Percentiles rank a stretch among this genome's conserved stretches.
phyloP scores from a whole-genome alignment of 2,888 invertebrate genomes.

The Temnothorax ravouxi region DNA sequence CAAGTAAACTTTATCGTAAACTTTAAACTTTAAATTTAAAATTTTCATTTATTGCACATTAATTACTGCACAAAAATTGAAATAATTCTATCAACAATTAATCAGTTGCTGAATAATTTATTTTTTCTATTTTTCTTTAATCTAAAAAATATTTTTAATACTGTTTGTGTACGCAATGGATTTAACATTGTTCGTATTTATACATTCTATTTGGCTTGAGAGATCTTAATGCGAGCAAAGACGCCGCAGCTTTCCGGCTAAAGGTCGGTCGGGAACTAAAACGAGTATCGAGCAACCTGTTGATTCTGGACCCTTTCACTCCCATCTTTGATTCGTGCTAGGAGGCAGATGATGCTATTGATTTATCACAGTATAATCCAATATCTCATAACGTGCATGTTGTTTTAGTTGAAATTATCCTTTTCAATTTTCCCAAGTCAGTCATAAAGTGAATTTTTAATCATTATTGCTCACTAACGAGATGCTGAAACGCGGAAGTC shows the following conservation, averaged over 20 bases:
- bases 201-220: conserved; percentile 35
- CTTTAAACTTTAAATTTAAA: background rate
- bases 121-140: background rate
- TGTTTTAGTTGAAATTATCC: background rate
- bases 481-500: background rate
- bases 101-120: background rate
- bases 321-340: conserved; percentile 37
- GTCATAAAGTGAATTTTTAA: background rate
- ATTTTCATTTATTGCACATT: background rate
- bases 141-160: background rate
- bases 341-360: conserved; percentile 36
- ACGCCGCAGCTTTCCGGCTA: conserved; percentile 68
- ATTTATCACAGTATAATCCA: conserved; percentile 46
- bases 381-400: conserved; percentile 46
- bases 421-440: background rate
- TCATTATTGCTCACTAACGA: background rate
- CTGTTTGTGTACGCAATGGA: background rate
- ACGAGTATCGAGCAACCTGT: conserved; percentile 76
- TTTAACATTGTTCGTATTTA: background rate
- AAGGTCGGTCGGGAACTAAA: conserved; percentile 73
- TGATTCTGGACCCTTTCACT: conserved; percentile 79
- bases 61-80: background rate
- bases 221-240: conserved; percentile 71
- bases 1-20: background rate
- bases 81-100: background rate